Conservation (phyloP, 2,888 invertebrate genomes). For the Dione vanillae region DNA sequence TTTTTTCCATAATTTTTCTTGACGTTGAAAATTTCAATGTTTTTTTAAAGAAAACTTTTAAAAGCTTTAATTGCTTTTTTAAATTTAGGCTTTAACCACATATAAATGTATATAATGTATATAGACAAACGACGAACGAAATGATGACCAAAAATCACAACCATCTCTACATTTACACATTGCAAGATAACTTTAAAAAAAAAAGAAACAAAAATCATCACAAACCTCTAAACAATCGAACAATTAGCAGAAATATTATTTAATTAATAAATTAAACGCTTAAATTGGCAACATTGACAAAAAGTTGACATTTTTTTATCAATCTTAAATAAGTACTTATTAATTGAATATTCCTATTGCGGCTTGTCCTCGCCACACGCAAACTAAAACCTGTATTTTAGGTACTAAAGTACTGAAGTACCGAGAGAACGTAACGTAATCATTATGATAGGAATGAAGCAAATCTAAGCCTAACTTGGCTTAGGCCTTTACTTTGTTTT, state of each 20-base stretch:
- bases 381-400: constrained; percentile 47
- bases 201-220: neutral
- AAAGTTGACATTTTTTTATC: constrained; percentile 22
- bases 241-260: constrained; percentile 6
- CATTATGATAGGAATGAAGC: constrained; percentile 21
- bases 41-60: neutral
- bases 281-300: constrained; percentile 2
- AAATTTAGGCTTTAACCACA: no score
- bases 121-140: neutral
- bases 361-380: constrained; percentile 53
- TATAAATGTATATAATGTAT: no score
- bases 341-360: constrained; percentile 31
- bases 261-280: neutral
- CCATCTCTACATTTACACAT: neutral
- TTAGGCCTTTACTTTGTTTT: neutral
- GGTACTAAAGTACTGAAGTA: constrained; percentile 34
- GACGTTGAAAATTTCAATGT: constrained; percentile 6
- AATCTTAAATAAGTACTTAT: constrained; percentile 20
- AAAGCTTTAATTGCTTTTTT: no score
- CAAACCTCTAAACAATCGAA: constrained; percentile 3
- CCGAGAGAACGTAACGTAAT: constrained; percentile 33
- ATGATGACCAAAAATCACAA: no score
- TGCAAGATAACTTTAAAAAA: no score
- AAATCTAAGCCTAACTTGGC: constrained; percentile 1
- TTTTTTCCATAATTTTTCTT: neutral